A percentile compares a stretch with the other conserved stretches of the same genome.
Evolutionary conservation across 2,888 invertebrate genomes (phyloP).

Genomic region (Tetragonula carbonaria): DNA sequence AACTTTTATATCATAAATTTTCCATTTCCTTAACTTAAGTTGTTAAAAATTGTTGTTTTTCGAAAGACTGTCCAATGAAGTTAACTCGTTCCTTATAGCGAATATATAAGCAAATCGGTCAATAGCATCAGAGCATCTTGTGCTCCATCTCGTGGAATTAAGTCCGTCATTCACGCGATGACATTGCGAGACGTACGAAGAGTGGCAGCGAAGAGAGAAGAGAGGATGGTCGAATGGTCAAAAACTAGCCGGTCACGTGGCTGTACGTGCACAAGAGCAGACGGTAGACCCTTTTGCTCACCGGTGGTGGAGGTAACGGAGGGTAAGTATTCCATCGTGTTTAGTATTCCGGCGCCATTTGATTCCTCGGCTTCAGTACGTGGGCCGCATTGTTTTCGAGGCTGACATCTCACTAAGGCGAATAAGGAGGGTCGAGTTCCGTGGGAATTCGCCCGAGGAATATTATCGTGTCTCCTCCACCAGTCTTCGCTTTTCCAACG

Average conservation of each 20-base stretch:
- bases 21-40: neutral
- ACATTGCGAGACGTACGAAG: neutral
- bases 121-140: too few relatives aligned
- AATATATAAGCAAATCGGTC: neutral
- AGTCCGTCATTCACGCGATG: constrained; percentile 9
- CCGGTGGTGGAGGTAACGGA: constrained; percentile 5
- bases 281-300: constrained; percentile 21
- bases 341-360: constrained; percentile 73
- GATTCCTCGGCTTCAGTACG: constrained; percentile 73
- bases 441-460: constrained; percentile 70
- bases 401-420: constrained; percentile 71
- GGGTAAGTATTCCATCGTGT: constrained; percentile 67
- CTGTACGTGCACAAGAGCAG: constrained; percentile 60
- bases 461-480: constrained; percentile 59
- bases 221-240: constrained; percentile 38
- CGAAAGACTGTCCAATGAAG: neutral
- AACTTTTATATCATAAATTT: neutral
- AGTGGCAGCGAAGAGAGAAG: neutral
- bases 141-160: constrained; percentile 18
- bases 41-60: neutral
- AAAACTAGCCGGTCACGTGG: constrained; percentile 65
- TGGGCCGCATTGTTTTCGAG: constrained; percentile 76
- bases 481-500: constrained; percentile 15
- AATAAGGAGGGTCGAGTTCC: constrained; percentile 61
- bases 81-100: neutral